A percentile compares a stretch with the other conserved stretches of the same genome.
Evolutionary conservation across 1,140 invertebrate genomes (phyloP).

Genomic region (Pseudobourletiella spinata): DNA sequence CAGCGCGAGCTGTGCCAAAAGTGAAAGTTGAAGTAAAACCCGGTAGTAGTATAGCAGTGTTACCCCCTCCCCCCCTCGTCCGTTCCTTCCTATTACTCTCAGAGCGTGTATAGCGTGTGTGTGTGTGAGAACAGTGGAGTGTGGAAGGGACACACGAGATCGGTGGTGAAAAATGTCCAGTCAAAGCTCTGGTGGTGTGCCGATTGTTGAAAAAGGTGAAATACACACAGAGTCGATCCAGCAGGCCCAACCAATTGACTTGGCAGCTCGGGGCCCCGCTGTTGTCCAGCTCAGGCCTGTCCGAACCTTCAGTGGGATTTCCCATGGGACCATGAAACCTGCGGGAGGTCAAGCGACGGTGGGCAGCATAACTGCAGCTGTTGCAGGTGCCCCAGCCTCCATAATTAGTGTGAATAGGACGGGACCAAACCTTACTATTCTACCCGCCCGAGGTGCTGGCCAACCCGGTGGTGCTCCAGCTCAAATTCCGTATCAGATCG

Average conservation of each 20-base stretch:
- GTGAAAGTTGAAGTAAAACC: neutral
- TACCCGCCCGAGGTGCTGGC: slow-evolving; percentile 23
- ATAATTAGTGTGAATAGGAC: slow-evolving; percentile 33
- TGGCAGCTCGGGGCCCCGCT: slow-evolving; percentile 19
- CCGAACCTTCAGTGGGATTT: slow-evolving; percentile 15
- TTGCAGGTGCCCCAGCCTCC: slow-evolving; percentile 9
- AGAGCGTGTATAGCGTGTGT: no score
- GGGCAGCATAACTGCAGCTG: slow-evolving; percentile 4
- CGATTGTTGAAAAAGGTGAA: slow-evolving; percentile 29
- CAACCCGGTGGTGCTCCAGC: slow-evolving; percentile 10
- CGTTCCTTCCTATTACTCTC: no score
- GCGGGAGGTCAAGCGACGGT: neutral
- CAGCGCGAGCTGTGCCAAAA: no score
- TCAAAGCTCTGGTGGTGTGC: slow-evolving; percentile 25
- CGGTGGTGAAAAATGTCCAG: slow-evolving; percentile 24
- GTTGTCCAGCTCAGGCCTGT: slow-evolving; percentile 33
- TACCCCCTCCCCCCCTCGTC: no score
- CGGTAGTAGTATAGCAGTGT: neutral
- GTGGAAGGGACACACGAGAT: neutral
- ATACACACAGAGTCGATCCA: slow-evolving; percentile 28
- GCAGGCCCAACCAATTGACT: slow-evolving; percentile 27
- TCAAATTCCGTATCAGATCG: slow-evolving; percentile 29
- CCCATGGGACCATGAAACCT: slow-evolving; percentile 8
- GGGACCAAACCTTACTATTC: slow-evolving; percentile 25
- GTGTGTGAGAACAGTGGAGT: no score